Conservation (phyloP, 2,113 vertebrate genomes). For the Corythornis cristatus region DNA sequence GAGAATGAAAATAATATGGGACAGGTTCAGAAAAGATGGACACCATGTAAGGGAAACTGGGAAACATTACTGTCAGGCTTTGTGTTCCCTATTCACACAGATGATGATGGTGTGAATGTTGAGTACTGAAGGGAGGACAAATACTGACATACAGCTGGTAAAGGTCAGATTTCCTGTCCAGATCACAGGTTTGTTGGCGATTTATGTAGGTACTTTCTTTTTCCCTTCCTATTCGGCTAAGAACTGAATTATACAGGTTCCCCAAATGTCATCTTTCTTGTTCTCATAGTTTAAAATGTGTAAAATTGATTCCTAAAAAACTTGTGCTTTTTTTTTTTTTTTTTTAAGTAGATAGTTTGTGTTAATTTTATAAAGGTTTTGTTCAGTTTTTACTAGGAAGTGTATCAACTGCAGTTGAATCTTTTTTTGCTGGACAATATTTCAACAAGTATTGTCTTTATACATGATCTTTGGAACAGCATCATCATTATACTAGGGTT, state of each 20-base stretch:
- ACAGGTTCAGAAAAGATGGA: background rate
- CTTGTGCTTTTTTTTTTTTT: background rate
- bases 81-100: accelerated
- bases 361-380: background rate
- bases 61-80: background rate
- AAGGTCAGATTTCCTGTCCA: background rate
- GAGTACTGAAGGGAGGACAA: background rate
- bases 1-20: background rate
- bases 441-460: background rate
- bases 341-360: background rate
- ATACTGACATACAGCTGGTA: background rate
- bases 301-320: background rate
- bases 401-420: background rate
- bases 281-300: background rate
- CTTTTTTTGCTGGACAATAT: background rate
- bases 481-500: background rate
- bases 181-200: background rate
- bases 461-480: background rate
- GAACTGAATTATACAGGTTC: background rate
- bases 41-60: background rate
- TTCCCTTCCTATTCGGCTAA: background rate
- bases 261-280: background rate
- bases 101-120: accelerated
- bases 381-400: background rate
- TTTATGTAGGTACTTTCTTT: background rate